These are phyloP conservation scores for Epinotia brunnichana DNA, from an alignment of 2,888 invertebrate genomes.

Conservation along the genomic window DNA sequence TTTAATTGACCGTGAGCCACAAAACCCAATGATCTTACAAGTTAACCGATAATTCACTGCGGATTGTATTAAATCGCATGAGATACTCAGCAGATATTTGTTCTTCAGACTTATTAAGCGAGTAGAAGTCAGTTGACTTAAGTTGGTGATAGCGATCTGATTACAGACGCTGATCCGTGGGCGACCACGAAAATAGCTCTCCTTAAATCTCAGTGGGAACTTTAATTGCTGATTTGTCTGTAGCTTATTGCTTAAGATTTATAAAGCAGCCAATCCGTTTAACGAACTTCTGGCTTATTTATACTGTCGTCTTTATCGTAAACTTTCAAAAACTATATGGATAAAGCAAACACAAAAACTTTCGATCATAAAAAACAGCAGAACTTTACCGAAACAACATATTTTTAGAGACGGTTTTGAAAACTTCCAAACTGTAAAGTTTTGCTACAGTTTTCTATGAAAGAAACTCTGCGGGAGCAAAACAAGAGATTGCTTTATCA, in stretches of 20 bases:
- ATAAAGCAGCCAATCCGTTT: conserved; percentile 37
- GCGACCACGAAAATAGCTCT: conserved; percentile 39
- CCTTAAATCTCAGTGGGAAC: conserved; percentile 39
- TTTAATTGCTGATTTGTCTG: conserved; percentile 44
- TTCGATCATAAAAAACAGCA: conserved; percentile 34
- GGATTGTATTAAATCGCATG: not conserved
- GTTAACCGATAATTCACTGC: not conserved
- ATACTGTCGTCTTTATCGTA: conserved; percentile 31
- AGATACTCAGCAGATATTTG: conserved; percentile 19
- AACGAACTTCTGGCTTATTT: conserved; percentile 35
- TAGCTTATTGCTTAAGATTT: conserved; percentile 39
- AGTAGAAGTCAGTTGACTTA: conserved; percentile 29
- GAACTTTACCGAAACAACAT: conserved; percentile 43
- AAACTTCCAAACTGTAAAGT: conserved; percentile 39
- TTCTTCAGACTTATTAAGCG: conserved; percentile 14
- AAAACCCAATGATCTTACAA: not conserved
- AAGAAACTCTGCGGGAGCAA: conserved; percentile 21
- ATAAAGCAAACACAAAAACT: conserved; percentile 42
- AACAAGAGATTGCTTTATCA: conserved; percentile 36
- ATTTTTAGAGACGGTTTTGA: conserved; percentile 41
- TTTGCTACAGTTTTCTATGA: conserved; percentile 36
- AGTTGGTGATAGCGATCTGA: conserved; percentile 41
- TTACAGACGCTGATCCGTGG: conserved; percentile 40
- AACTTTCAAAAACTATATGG: conserved; percentile 28
- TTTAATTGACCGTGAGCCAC: conserved; percentile 10